Conservation (phyloP, 2,113 vertebrate genomes). For the Vulpes vulpes region DNA sequence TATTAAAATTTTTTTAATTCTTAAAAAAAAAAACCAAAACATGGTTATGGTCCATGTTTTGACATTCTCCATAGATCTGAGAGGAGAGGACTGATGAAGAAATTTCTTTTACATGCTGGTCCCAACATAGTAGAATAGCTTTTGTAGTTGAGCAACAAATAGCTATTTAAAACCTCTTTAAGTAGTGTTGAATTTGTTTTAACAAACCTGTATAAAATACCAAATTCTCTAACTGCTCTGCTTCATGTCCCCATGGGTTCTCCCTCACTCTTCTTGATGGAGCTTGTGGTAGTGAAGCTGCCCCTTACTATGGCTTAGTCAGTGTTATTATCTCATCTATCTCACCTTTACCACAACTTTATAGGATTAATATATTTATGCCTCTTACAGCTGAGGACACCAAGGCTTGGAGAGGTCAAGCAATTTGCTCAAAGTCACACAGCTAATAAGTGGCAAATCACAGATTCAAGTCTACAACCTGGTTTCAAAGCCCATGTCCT, state of each 20-base stretch:
- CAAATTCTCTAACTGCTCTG: not conserved
- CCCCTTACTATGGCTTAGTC: not conserved
- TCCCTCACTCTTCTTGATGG: not conserved
- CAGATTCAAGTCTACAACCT: not conserved
- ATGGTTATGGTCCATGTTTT: not conserved
- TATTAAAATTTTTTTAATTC: no score
- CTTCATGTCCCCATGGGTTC: not conserved
- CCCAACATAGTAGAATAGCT: not conserved
- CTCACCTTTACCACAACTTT: not conserved
- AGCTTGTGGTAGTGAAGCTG: not conserved
- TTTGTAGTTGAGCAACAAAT: not conserved
- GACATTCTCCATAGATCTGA: not conserved
- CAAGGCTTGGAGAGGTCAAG: not conserved
- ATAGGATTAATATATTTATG: not conserved
- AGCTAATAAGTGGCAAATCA: constrained; percentile 1
- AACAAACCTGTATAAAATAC: not conserved
- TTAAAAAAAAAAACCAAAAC: no score
- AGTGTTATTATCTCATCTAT: not conserved
- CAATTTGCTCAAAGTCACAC: constrained; percentile 55
- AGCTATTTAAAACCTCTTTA: not conserved
- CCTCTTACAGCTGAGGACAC: not conserved
- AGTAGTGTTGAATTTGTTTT: not conserved
- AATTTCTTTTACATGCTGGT: not conserved
- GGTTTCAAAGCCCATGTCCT: not conserved
- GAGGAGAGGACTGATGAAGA: not conserved